Conservation (phyloP, 1,140 invertebrate genomes). For the Drosophila eugracilis region DNA sequence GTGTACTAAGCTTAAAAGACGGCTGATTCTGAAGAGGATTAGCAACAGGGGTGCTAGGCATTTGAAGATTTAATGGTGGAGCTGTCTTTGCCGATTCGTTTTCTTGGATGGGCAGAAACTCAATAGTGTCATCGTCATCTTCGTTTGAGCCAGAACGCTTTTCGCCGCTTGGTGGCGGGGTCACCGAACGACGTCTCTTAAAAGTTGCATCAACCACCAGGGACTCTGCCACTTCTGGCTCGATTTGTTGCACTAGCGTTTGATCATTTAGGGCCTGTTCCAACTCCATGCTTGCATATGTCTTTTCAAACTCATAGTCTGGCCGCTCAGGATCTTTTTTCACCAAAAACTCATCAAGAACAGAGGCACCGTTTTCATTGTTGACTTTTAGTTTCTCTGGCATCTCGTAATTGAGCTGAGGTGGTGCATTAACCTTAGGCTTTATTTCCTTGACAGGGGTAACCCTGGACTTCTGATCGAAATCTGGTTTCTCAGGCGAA, state of each 20-base stretch:
- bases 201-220: conserved; percentile 16
- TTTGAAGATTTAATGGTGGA: conserved; percentile 5
- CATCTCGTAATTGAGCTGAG: conserved; percentile 22
- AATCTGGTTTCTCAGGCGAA: conserved; percentile 58
- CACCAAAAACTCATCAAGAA: conserved; percentile 59
- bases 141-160: conserved; percentile 24
- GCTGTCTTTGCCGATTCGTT: background rate
- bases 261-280: background rate
- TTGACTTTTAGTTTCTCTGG: background rate
- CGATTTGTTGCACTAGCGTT: background rate
- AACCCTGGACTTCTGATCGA: background rate
- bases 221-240: background rate
- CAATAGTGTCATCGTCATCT: conserved; percentile 53
- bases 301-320: conserved; percentile 13
- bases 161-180: conserved; percentile 35
- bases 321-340: conserved; percentile 30
- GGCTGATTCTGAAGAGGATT: conserved; percentile 13
- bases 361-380: conserved; percentile 49
- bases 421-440: background rate
- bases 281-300: conserved; percentile 12
- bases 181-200: conserved; percentile 55
- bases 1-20: conserved; percentile 46
- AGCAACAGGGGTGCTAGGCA: conserved; percentile 1
- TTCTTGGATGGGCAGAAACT: conserved; percentile 20
- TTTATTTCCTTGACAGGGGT: conserved; percentile 12